These are phyloP conservation scores for Drosophila hydei DNA, from an alignment of 1,140 invertebrate genomes.

Conservation along the genomic window DNA sequence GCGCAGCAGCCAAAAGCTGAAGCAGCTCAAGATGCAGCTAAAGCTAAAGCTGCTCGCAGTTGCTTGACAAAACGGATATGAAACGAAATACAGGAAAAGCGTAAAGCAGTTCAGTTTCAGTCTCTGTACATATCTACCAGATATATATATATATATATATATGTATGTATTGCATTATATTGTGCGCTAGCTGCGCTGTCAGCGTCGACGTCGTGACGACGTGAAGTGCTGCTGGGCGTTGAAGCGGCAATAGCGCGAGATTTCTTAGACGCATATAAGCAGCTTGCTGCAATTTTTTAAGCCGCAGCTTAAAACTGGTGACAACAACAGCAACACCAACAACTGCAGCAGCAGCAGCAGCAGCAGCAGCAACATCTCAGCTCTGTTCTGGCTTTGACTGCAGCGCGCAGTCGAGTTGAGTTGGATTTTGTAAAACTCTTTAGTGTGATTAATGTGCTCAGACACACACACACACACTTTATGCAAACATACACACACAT, in stretches of 20 bases:
- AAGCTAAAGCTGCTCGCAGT: slow-evolving; percentile 43
- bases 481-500: slow-evolving; percentile 33
- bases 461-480: slow-evolving; percentile 47
- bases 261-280: slow-evolving; percentile 66
- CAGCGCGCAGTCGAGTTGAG: slow-evolving; percentile 42
- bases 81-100: slow-evolving; percentile 72
- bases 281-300: slow-evolving; percentile 63
- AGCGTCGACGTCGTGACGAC: slow-evolving; percentile 3
- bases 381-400: slow-evolving; percentile 27
- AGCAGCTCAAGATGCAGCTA: slow-evolving; percentile 23
- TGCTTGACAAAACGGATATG: slow-evolving; percentile 75
- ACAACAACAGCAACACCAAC: slow-evolving; percentile 57
- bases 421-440: slow-evolving; percentile 81
- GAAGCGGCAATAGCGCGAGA: slow-evolving; percentile 42
- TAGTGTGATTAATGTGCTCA: slow-evolving; percentile 79
- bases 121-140: slow-evolving; percentile 2
- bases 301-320: slow-evolving; percentile 75
- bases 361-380: slow-evolving; percentile 10
- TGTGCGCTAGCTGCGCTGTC: background rate
- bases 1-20: slow-evolving; percentile 14
- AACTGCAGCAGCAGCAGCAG: slow-evolving; percentile 50
- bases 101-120: slow-evolving; percentile 55
- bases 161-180: slow-evolving; percentile 45
- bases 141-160: slow-evolving; percentile 10
- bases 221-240: slow-evolving; percentile 61